Evolutionary conservation across 2,797 vertebrate species (phyloP), one percentile per base, ranked within the genome.

Genomic region (Buceros bicornis): DNA sequence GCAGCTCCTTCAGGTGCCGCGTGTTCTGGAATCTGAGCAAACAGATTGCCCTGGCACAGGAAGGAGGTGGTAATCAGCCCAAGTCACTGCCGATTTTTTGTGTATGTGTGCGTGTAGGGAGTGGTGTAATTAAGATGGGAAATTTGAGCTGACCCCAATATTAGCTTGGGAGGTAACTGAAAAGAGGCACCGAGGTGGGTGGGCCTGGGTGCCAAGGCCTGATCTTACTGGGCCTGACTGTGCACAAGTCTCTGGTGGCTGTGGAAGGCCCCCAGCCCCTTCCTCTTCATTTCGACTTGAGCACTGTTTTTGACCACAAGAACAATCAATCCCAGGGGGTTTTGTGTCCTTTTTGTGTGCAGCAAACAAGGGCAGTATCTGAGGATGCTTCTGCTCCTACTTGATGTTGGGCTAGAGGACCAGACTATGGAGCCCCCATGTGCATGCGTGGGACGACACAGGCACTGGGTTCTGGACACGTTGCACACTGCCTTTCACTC

Each of bases 71-170:
- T 33, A 43, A 76, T 74, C 72, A 88, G 69, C 33, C 50, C 40
- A 40, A 71, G 57, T 2, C 11, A 3, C 57, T 71, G 60, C 62
- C 9, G 5, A 33, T 28, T 54, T 67, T 45, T 11, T 60, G 19
- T 4, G 42, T 33, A 15, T 60, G 19, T 4, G 42, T 33, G 35
- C 0, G 0, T 16, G 15, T 43, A 91, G 65, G 65, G 57, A 89
- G 92, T 72, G 81, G 80, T 0, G 0, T 74, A 89, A 94, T 69
- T 86, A 88, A 43, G 42, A 69, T 24, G 0, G 0, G 77, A 78
- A 81, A 74, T 77, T 81, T 50, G 65, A 91, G 33, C 61, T 83
- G 87, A 88, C 82, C 60, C 54, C 82, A 88, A 21, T 57, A 78
- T 86, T 35, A 74, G 33, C 26, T 74, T n/a, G 33, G n/a, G 61